Evolutionary conservation across 2,888 invertebrate genomes (phyloP).

Genomic region (Aphidius colemani): DNA sequence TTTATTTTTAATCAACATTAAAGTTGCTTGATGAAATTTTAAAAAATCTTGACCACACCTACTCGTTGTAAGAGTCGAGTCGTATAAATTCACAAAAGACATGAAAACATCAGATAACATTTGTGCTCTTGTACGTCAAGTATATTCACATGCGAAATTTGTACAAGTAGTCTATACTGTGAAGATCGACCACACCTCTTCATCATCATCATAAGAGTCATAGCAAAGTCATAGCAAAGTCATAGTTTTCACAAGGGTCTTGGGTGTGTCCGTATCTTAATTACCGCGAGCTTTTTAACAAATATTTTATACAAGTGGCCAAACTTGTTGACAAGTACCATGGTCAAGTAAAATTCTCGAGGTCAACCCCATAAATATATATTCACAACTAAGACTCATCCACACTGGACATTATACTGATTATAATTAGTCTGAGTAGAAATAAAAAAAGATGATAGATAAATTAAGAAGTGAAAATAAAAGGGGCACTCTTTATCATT

Average conservation of each 20-base stretch:
- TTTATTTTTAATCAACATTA: background rate
- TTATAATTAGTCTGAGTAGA: slow-evolving; percentile 60
- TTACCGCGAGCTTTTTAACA: slow-evolving; percentile 44
- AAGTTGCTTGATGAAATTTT: slow-evolving; percentile 6
- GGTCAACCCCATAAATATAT: slow-evolving; percentile 13
- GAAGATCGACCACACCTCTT: slow-evolving; percentile 49
- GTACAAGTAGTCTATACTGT: slow-evolving; percentile 7
- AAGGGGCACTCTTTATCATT: no score
- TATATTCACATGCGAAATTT: slow-evolving; percentile 4
- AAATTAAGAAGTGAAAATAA: no score
- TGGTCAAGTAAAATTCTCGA: slow-evolving; percentile 11
- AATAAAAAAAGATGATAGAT: slow-evolving; percentile 52
- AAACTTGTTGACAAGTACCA: slow-evolving; percentile 14
- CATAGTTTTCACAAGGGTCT: slow-evolving; percentile 37
- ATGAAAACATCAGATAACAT: no score
- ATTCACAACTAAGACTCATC: slow-evolving; percentile 32
- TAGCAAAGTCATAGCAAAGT: no score
- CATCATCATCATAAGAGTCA: background rate
- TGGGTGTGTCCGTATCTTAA: slow-evolving; percentile 61
- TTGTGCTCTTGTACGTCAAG: background rate
- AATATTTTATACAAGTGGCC: slow-evolving; percentile 27
- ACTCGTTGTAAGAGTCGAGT: background rate
- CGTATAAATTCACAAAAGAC: slow-evolving; percentile 7
- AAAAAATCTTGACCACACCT: slow-evolving; percentile 4
- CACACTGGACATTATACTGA: slow-evolving; percentile 58